Conservation (phyloP, 2,888 invertebrate genomes). For the Limnephilus auricula region DNA sequence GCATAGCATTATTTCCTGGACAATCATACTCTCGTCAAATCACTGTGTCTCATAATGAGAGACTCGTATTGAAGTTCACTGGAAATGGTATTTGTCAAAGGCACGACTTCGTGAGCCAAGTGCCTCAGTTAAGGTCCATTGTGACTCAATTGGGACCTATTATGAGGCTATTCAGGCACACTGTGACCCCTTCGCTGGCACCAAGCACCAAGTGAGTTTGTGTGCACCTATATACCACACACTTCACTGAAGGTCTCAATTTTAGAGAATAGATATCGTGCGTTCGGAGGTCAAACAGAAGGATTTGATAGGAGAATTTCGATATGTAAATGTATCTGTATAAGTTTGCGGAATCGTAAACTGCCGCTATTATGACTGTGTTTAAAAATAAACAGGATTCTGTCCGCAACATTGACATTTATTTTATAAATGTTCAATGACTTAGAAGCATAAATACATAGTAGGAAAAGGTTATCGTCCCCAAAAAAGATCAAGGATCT, state of each 20-base stretch:
- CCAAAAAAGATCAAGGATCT: not conserved
- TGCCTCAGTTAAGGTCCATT: slow-evolving; percentile 54
- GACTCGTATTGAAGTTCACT: not conserved
- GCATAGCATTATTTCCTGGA: not conserved
- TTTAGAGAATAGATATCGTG: not conserved
- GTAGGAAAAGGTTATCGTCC: not conserved
- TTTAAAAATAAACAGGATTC: not conserved
- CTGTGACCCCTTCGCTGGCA: slow-evolving; percentile 11
- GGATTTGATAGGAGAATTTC: not conserved
- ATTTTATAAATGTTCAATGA: not conserved
- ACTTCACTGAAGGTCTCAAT: not conserved
- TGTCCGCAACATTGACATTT: not conserved
- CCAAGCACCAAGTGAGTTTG: not conserved
- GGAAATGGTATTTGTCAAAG: slow-evolving; percentile 34
- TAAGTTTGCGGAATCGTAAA: not conserved
- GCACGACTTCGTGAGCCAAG: slow-evolving; percentile 42
- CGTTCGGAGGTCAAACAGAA: not conserved
- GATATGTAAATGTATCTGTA: not conserved
- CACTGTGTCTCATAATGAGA: not conserved
- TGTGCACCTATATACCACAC: not conserved
- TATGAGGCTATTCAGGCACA: slow-evolving; percentile 6
- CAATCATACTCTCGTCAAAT: not conserved
- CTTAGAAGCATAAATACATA: not conserved
- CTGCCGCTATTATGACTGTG: not conserved
- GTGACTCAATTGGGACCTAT: slow-evolving; percentile 51